Evolutionary conservation across 2,113 vertebrate species (phyloP).

Genomic region (Excalfactoria chinensis): DNA sequence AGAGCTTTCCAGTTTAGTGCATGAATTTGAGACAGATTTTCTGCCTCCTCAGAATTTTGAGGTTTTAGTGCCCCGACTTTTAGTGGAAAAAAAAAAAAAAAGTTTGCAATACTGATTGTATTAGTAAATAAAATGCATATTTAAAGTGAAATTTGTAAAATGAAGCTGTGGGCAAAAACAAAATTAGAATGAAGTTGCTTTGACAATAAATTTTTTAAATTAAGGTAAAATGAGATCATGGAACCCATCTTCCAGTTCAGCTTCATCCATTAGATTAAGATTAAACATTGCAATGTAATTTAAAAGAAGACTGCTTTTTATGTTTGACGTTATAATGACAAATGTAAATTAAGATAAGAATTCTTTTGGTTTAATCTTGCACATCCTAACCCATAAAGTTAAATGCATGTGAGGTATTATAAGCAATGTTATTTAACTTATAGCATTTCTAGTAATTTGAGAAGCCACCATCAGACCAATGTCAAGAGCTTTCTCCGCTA

Average conservation of each 20-base stretch:
- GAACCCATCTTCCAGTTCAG: rapidly evolving
- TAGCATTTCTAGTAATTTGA: not conserved
- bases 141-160: not conserved
- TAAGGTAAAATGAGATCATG: not conserved
- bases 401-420: not conserved
- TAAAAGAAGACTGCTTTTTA: slow-evolving; percentile 8
- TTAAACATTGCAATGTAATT: slow-evolving; percentile 6
- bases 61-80: not conserved
- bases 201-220: not conserved
- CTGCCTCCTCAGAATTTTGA: not conserved
- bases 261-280: not conserved
- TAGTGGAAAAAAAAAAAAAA: not conserved
- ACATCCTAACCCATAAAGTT: slow-evolving; percentile 3
- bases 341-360: slow-evolving; percentile 34
- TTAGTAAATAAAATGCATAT: not conserved
- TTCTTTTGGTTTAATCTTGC: slow-evolving; percentile 18
- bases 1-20: not conserved
- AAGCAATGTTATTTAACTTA: slow-evolving; percentile 25
- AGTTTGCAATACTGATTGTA: not conserved
- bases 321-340: slow-evolving; percentile 14
- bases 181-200: not conserved
- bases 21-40: not conserved
- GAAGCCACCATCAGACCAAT: not conserved
- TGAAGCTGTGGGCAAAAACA: not conserved
- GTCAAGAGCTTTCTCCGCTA: not conserved